Evolutionary conservation across 2,888 invertebrate species (phyloP).

Genomic region (Agriopis aurantiaria): DNA sequence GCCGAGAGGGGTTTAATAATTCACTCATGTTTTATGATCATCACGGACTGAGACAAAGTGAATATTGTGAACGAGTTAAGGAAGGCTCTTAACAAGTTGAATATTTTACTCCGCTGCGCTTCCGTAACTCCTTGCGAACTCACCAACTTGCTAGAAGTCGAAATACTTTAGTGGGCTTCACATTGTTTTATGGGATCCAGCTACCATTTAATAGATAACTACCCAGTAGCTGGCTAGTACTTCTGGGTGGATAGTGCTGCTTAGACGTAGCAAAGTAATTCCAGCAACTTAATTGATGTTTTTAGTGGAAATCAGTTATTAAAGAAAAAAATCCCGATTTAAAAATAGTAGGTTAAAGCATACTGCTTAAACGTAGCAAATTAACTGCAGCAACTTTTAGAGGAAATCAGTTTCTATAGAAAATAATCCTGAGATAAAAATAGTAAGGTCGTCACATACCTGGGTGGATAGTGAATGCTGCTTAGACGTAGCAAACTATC

Average conservation of each 20-base stretch:
- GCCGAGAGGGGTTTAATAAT: not conserved
- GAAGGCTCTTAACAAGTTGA: conserved; percentile 62
- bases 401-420: too few species aligned
- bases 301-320: too few species aligned
- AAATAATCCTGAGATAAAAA: too few species aligned
- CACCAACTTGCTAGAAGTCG: conserved; percentile 54
- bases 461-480: not conserved
- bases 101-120: conserved; percentile 65
- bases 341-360: too few species aligned
- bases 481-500: not conserved
- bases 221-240: not conserved
- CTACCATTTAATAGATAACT: conserved; percentile 3
- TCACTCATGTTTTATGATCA: conserved; percentile 8
- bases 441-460: too few species aligned
- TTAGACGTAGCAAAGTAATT: not conserved
- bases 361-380: not conserved
- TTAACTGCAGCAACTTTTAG: not conserved
- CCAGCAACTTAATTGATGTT: not conserved
- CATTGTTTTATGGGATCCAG: conserved; percentile 38
- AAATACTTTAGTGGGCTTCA: conserved; percentile 59
- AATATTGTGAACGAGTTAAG: conserved; percentile 8
- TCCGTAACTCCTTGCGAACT: conserved; percentile 52
- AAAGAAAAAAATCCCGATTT: too few species aligned
- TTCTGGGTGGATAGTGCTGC: not conserved
- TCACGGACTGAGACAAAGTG: conserved; percentile 11